phyloP scores from a whole-genome alignment of 2,113 vertebrate species.

The Pteronura brasiliensis region DNA sequence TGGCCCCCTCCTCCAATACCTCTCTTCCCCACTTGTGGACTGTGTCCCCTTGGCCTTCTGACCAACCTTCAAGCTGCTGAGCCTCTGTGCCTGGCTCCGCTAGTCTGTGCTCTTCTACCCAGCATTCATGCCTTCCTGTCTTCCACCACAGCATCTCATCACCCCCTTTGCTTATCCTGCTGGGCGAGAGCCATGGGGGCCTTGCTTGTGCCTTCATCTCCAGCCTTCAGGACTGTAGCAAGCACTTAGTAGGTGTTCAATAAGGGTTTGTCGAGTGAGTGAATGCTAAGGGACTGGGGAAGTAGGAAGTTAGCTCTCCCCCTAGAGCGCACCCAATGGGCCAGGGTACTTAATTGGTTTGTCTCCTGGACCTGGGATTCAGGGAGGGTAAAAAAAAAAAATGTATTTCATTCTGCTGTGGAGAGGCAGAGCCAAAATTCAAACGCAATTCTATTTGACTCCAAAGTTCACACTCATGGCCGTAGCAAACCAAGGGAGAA shows the following conservation, averaged over 20 bases:
- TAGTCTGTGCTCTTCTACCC: background rate
- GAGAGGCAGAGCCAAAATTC: conserved; percentile 42
- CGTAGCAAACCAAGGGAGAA: background rate
- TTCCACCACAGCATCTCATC: background rate
- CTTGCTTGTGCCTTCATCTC: background rate
- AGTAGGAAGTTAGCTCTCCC: background rate
- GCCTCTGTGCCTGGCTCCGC: background rate
- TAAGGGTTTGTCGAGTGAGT: background rate
- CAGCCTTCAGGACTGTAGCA: background rate
- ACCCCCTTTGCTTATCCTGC: background rate
- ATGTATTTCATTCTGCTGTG: background rate
- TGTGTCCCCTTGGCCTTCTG: background rate
- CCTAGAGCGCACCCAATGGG: background rate
- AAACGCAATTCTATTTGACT: conserved; percentile 56
- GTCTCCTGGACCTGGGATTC: background rate
- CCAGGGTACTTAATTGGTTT: background rate
- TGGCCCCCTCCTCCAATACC: background rate
- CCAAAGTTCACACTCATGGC: conserved; percentile 46
- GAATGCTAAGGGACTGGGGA: background rate
- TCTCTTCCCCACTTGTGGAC: background rate
- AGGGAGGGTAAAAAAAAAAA: conserved; percentile 1
- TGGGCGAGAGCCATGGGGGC: background rate
- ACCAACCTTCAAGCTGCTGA: background rate
- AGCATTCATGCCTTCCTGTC: background rate
- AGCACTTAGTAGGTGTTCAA: background rate